Base-by-base conservation (phyloP, 2,888 invertebrate genomes). In the Octodonta nipae region DNA sequence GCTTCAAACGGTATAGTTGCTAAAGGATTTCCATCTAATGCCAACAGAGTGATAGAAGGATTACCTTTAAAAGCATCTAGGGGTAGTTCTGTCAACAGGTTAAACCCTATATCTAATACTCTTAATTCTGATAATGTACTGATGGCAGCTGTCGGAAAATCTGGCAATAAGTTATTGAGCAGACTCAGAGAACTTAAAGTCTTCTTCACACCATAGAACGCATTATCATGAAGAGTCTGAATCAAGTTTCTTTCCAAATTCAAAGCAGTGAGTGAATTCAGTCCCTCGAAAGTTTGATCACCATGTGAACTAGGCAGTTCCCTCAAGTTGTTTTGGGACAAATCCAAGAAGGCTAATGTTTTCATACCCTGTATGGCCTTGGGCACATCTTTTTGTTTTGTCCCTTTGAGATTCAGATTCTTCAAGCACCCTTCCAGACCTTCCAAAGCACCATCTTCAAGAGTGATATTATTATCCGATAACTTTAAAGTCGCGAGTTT, bases 61-160 rank as follows among this genome's bases (percentile, higher is more conserved):
- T 87, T 85, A 33, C 77, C 80, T 37, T 71, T 61, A 55, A 91
- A 89, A 1, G 88, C 84, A 36, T 81, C 73, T 29, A 70, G 64
- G 6, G 89, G 88, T 44, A 91, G 61, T 48, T 78, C 77, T 27
- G 84, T 84, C 41, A 91, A 64, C 44, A 88, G 70, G 67, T 91
- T 91, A 60, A 91, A 91, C 29, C 91, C 91, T 43, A 91, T 84
- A 58, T 91, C 91, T 43, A 91, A 65, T 6, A 91, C 89, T 58
- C 87, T 71, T 33, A 91, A 66, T 59, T 88, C 87, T 32, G 71
- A 73, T 31, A 91, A 65, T 14, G 74, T 72, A 42, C 74, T 75
- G 47, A 91, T 73, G 5, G 89, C 87, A 26, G 71, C 74, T 1
- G 78, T 78, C 2, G 91, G 91, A 57, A 88, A 89, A 55, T 86